A percentile compares a stretch with the other conserved stretches of the same genome.
phyloP scores from a whole-genome alignment of 2,113 vertebrate genomes.

The Anguilla japonica region DNA sequence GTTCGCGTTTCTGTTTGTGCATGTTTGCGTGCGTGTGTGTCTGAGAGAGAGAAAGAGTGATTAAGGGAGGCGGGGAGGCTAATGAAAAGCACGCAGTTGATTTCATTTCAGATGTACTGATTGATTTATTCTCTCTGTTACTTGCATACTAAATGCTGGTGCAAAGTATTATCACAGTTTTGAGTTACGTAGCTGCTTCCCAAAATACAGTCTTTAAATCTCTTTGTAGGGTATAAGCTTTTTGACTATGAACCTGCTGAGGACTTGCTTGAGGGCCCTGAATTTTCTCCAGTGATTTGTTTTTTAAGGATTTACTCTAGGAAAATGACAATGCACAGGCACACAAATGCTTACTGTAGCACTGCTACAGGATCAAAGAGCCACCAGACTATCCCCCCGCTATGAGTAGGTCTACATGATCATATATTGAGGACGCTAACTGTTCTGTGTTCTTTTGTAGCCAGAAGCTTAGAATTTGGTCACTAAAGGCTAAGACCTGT shows the following conservation, averaged over 20 bases:
- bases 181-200: neutral
- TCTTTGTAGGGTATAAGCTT: neutral
- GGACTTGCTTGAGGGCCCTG: neutral
- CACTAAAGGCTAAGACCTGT: neutral
- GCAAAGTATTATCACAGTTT: neutral
- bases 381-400: slow-evolving; percentile 7
- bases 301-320: slow-evolving; percentile 14
- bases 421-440: slow-evolving; percentile 43
- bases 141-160: neutral
- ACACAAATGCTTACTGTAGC: slow-evolving; percentile 17
- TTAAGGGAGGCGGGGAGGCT: neutral
- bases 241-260: slow-evolving; percentile 17
- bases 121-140: neutral
- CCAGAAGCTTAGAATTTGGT: neutral
- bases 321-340: slow-evolving; percentile 25
- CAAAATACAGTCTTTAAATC: neutral
- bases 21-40: neutral
- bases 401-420: slow-evolving; percentile 37
- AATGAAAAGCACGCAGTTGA: too few relatives aligned
- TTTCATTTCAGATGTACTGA: too few relatives aligned
- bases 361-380: slow-evolving; percentile 32
- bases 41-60: neutral
- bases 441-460: slow-evolving; percentile 34
- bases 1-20: neutral
- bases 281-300: neutral